Evolutionary conservation across 2,888 invertebrate species (phyloP).

Genomic region (Acronicta psi): DNA sequence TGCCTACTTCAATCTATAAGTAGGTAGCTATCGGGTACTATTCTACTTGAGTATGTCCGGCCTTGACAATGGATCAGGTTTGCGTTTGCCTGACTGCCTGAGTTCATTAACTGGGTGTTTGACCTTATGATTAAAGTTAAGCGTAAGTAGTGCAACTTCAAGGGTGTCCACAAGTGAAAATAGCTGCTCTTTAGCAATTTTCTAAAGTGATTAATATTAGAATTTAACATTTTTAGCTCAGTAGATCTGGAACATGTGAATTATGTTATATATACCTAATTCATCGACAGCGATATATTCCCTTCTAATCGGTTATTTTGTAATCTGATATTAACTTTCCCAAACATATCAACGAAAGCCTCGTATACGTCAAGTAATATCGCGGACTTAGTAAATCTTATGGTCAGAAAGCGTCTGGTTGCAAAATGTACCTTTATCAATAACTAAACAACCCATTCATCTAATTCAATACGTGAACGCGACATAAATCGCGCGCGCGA

Average conservation of each 20-base stretch:
- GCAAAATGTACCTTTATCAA: slow-evolving; percentile 48
- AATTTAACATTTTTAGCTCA: no score
- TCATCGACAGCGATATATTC: no score
- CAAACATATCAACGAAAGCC: slow-evolving; percentile 11
- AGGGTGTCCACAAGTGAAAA: no score
- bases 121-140: background rate
- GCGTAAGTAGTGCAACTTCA: no score
- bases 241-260: no score
- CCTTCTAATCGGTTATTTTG: no score
- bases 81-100: no score
- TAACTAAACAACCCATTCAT: slow-evolving; percentile 62
- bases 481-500: slow-evolving; percentile 62
- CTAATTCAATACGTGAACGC: slow-evolving; percentile 64
- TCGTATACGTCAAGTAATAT: slow-evolving; percentile 32
- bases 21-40: no score
- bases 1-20: no score
- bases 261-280: no score
- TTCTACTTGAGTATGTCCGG: background rate
- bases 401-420: slow-evolving; percentile 35
- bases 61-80: background rate
- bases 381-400: slow-evolving; percentile 33
- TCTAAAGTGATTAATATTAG: no score
- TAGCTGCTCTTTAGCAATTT: no score
- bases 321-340: background rate
- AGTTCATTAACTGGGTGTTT: background rate